Base-by-base conservation (phyloP, 37 sponge, comb jelly and placozoan species). In the Axinella damicornis region DNA sequence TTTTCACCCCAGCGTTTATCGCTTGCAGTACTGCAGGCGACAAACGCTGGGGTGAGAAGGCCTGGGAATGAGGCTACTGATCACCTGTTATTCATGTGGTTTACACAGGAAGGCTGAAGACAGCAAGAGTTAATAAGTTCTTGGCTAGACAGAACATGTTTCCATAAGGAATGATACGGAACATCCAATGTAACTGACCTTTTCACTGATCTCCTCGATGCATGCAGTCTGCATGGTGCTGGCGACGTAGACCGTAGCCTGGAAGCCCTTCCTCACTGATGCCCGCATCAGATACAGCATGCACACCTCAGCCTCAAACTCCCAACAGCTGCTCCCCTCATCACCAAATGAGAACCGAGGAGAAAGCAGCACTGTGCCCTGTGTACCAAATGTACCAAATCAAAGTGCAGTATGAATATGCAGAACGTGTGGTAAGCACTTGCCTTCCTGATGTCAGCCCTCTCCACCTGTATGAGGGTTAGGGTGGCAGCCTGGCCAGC, bases 401-500 rank as follows among this genome's bases (percentile, higher is more conserved):
- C n/a, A n/a, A n/a, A n/a, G n/a, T n/a, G n/a, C n/a, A n/a, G n/a
- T n/a, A n/a, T n/a, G n/a, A n/a, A n/a, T n/a, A n/a, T n/a, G 13
- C 30, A 69, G n/a, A 35, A 65, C 1, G 18, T 39, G 25, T 34
- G 65, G 21, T 27, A 81, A 53, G 22, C 61, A 70, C 73, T 60
- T 58, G 90, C 94, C 87, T 94, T 96, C 67, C 96, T 87, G 41
- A 92, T 46, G 28, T 74, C 53, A 20, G 79, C 31, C 30, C 77
- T 83, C 60, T 90, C 87, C 18, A 92, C 70, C 25, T 84, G 70
- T 62, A 82, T 76, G 65, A 97, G 69, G 0, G 95, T 96, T 41
- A 99, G 76, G 39, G 94, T 91, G 55, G 89, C 97, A n/a, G 84
- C 84, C 82, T 99, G 97, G 9, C 99, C 97, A 73, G 96, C 94